Conservation (phyloP, 2,888 invertebrate species). For the Chrysolina oricalcia region DNA sequence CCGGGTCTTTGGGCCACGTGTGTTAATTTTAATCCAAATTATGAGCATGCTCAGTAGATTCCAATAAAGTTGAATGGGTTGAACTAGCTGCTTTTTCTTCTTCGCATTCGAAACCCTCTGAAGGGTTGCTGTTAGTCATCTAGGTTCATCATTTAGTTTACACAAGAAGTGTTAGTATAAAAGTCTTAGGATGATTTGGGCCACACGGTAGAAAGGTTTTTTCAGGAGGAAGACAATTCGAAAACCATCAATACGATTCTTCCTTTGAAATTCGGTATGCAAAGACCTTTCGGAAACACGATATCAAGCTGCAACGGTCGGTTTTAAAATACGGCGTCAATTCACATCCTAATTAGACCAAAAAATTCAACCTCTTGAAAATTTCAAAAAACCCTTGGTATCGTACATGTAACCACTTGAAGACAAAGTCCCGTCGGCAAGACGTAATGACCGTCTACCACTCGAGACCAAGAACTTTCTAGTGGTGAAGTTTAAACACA, state of each 20-base stretch:
- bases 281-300: not conserved
- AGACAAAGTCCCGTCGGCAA: constrained; percentile 31
- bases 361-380: not conserved
- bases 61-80: too few species aligned
- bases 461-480: constrained; percentile 30
- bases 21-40: too few species aligned
- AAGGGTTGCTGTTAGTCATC: too few species aligned
- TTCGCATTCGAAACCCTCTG: too few species aligned
- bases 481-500: constrained; percentile 26
- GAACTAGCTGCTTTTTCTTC: too few species aligned
- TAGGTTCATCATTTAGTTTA: too few species aligned
- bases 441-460: constrained; percentile 34
- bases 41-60: too few species aligned
- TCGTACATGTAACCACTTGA: constrained; percentile 24
- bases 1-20: too few species aligned
- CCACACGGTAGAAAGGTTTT: not conserved
- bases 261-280: not conserved
- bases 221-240: not conserved
- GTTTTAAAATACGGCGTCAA: not conserved
- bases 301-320: not conserved
- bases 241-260: too few species aligned
- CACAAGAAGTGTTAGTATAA: too few species aligned
- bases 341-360: constrained; percentile 11
- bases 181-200: too few species aligned
- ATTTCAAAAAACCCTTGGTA: not conserved